Conservation (phyloP, 2,888 invertebrate genomes). For the Drosophila niveifrons region DNA sequence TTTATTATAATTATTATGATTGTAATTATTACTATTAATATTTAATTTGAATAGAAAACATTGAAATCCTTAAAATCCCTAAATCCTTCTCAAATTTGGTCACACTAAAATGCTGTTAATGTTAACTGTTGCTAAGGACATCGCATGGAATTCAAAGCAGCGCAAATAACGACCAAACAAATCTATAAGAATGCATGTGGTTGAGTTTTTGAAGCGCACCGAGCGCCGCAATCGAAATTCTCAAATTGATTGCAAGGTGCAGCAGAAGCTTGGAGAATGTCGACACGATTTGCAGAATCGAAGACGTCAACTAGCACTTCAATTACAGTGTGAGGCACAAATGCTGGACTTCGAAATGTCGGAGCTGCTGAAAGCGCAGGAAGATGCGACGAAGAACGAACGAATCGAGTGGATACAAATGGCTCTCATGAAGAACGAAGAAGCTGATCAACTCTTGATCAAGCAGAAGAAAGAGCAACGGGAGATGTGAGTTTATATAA, state of each 20-base stretch:
- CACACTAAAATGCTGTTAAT: not conserved
- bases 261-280: slow-evolving; percentile 44
- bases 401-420: slow-evolving; percentile 67
- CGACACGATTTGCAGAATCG: slow-evolving; percentile 54
- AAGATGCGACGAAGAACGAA: slow-evolving; percentile 38
- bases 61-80: not conserved
- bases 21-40: too few species aligned
- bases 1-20: too few species aligned
- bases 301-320: slow-evolving; percentile 40
- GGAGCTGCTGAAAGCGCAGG: slow-evolving; percentile 29
- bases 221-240: slow-evolving; percentile 57
- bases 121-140: slow-evolving; percentile 39
- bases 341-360: slow-evolving; percentile 40
- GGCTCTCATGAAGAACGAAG: slow-evolving; percentile 45
- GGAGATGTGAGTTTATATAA: slow-evolving; percentile 53
- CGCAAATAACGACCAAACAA: slow-evolving; percentile 21
- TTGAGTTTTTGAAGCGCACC: slow-evolving; percentile 63
- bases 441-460: slow-evolving; percentile 48
- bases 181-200: slow-evolving; percentile 41
- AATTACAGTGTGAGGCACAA: slow-evolving; percentile 37
- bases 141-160: not conserved
- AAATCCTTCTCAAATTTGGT: not conserved
- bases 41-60: too few species aligned
- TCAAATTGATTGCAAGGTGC: slow-evolving; percentile 52
- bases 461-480: slow-evolving; percentile 57